Percentiles rank a stretch among this genome's conserved stretches.
phyloP scores from a whole-genome alignment of 2,113 vertebrate genomes.

The Rhipidura dahli region DNA sequence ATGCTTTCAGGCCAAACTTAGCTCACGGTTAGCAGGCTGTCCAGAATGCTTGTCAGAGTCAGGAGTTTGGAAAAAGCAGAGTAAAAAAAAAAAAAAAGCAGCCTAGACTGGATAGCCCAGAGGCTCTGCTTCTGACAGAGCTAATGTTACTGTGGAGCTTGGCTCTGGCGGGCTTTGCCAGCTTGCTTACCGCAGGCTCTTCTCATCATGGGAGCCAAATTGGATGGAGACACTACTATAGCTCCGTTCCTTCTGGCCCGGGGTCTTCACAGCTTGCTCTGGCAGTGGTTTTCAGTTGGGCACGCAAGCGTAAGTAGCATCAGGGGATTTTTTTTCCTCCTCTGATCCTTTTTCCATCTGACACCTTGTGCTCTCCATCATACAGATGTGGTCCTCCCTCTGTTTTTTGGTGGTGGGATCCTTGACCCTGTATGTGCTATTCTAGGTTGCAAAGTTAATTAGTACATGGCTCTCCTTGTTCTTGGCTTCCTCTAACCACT shows the following conservation, averaged over 20 bases:
- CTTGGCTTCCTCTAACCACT: neutral
- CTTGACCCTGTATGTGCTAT: neutral
- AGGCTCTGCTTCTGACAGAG: neutral
- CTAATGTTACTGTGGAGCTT: neutral
- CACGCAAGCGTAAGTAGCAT: fast-evolving
- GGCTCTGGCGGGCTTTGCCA: neutral
- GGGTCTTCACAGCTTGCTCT: neutral
- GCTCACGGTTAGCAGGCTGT: constrained; percentile 25
- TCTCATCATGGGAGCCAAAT: neutral
- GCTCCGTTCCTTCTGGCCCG: neutral
- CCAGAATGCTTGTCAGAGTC: constrained; percentile 23
- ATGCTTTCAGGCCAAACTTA: constrained; percentile 35
- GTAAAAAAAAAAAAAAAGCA: neutral
- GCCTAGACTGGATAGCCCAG: neutral
- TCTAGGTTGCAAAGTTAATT: neutral
- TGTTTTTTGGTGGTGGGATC: neutral
- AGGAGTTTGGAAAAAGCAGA: neutral
- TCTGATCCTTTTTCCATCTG: neutral
- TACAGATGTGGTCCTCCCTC: neutral
- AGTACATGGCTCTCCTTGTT: neutral
- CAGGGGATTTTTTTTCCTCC: neutral
- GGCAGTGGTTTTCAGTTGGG: neutral
- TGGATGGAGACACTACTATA: neutral
- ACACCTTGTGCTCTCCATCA: neutral
- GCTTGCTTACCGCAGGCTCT: neutral